Percentiles rank a stretch among this genome's conserved stretches.
phyloP scores from a whole-genome alignment of 2,888 invertebrate species.

The Hyppa rectilinea region DNA sequence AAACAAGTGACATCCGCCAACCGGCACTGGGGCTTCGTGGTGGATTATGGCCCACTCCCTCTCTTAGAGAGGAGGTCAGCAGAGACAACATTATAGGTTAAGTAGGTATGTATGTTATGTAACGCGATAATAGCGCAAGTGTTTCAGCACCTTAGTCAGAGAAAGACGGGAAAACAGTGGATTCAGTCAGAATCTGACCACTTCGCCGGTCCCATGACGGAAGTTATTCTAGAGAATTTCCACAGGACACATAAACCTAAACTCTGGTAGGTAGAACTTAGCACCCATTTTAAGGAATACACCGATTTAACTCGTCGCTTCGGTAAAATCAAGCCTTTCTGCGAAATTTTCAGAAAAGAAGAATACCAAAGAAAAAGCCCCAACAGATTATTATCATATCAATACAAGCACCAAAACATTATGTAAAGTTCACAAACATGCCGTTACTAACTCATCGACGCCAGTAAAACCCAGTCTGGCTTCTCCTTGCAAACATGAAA shows the following conservation, averaged over 20 bases:
- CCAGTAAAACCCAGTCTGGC: slow-evolving; percentile 37
- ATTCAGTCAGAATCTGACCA: background rate
- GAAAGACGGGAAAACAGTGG: background rate
- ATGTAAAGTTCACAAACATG: slow-evolving; percentile 14
- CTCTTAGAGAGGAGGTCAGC: no score
- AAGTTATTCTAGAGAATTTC: background rate
- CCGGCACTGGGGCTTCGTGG: no score
- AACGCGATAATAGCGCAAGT: no score
- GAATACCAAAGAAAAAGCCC: background rate
- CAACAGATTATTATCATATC: background rate
- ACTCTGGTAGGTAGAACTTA: background rate
- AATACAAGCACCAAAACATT: slow-evolving; percentile 11
- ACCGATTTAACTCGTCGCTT: background rate
- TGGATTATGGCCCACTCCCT: no score
- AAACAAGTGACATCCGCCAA: no score
- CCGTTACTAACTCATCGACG: slow-evolving; percentile 47
- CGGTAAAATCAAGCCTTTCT: background rate
- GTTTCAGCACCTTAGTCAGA: no score
- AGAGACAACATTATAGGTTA: no score
- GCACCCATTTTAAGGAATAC: background rate
- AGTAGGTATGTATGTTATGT: no score
- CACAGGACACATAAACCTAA: background rate
- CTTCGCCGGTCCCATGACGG: background rate
- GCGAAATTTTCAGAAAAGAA: background rate
- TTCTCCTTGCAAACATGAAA: slow-evolving; percentile 57